phyloP scores from a whole-genome alignment of 2,888 invertebrate species.

The Macaria liturata region DNA sequence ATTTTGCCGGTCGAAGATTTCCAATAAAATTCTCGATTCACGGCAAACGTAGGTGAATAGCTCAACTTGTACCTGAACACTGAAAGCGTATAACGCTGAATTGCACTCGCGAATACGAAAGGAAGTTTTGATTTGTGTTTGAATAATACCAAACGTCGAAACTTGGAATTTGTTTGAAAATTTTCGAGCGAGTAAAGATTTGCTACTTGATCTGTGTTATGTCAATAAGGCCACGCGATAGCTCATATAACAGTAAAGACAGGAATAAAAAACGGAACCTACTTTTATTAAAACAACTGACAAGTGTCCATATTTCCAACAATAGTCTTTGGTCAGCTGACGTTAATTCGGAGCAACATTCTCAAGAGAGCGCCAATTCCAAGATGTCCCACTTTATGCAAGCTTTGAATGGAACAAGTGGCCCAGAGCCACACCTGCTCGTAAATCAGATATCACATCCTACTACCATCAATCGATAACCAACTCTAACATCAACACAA shows the following conservation, averaged over 20 bases:
- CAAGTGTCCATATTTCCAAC: too few species aligned
- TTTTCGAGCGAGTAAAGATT: conserved; percentile 33
- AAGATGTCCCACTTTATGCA: conserved; percentile 68
- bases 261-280: too few species aligned
- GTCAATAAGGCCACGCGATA: conserved; percentile 22
- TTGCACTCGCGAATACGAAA: conserved; percentile 47
- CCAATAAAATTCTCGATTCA: conserved; percentile 38
- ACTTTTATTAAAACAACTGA: too few species aligned
- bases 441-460: conserved; percentile 64
- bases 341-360: conserved; percentile 51
- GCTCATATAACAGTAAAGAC: too few species aligned
- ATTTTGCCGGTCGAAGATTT: conserved; percentile 36
- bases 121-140: conserved; percentile 71
- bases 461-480: conserved; percentile 39
- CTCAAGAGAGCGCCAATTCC: conserved; percentile 54
- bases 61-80: conserved; percentile 53
- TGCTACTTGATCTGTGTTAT: conserved; percentile 30
- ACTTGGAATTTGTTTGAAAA: conserved; percentile 48
- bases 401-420: conserved; percentile 63
- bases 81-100: conserved; percentile 55
- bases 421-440: conserved; percentile 64
- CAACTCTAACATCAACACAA: conserved; percentile 46
- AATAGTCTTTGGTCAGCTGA: conserved; percentile 36
- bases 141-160: conserved; percentile 53
- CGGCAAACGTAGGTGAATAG: conserved; percentile 35